Base-by-base conservation (phyloP, 2,888 invertebrate species). In the Orchestes rusci region DNA sequence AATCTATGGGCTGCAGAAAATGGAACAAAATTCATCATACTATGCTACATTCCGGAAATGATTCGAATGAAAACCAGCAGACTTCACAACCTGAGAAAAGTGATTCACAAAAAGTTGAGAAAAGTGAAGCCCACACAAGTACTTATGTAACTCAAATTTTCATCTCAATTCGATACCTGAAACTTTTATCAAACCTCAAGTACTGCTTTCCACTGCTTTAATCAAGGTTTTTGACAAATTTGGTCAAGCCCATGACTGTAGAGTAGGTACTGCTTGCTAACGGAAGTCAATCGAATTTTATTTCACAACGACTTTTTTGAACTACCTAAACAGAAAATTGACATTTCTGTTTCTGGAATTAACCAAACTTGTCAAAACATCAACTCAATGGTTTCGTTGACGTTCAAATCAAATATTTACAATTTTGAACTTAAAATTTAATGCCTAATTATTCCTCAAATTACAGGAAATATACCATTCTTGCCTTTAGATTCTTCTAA, bases 1-100 rank as follows among this genome's bases (percentile, higher is more conserved):
- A 32, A 36, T 50, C 43, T 15, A 15, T 30, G 13, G 45, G 42
- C 8, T 49, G 49, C 17, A 23, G 42, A 17, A 28, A 19, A n/a
- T 45, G 49, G 34, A 17, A 19, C 30, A 30, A 39, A 20, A 43
- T 35, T 8, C 43, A 47, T 28, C 43, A 47, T 27, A 47, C 46
- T 13, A 19, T 42, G 8, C 33, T 46, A 28, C 42, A 49, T 43
- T 37, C 30, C 13, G 18, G 35, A 10, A 28, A 15, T 32, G n/a
- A n/a, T 39, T 27, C 39, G 23, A 18, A 10, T n/a, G 8, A 7
- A 7, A 31, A 31, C 12, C n/a, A n/a, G n/a, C n/a, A n/a, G n/a
- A n/a, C n/a, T n/a, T n/a, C n/a, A n/a, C n/a, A n/a, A n/a, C n/a
- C n/a, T 8, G n/a, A n/a, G n/a, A n/a, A n/a, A n/a, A n/a, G n/a